These are phyloP conservation scores for Myrmecobius fasciatus DNA, from an alignment of 2,113 vertebrate species.

Conservation along the genomic window DNA sequence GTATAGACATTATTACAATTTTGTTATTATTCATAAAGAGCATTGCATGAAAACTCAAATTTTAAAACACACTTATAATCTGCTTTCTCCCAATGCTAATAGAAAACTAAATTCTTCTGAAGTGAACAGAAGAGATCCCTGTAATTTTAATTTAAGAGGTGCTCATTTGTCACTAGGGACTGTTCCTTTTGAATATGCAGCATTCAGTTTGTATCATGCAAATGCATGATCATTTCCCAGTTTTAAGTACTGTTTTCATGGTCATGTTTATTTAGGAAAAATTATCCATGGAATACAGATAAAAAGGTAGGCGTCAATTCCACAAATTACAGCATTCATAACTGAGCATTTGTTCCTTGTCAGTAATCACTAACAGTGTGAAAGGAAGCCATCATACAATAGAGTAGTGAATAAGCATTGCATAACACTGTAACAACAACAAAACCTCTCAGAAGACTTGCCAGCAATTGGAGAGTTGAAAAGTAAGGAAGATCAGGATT, in stretches of 20 bases:
- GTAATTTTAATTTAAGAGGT: conserved; percentile 52
- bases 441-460: neutral
- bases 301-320: conserved; percentile 69
- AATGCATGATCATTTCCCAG: conserved; percentile 65
- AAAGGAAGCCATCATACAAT: conserved; percentile 59
- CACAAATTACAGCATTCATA: conserved; percentile 75
- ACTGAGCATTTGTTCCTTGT: conserved; percentile 69
- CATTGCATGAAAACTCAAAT: conserved; percentile 55
- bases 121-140: conserved; percentile 52
- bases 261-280: conserved; percentile 67
- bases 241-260: conserved; percentile 74
- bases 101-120: conserved; percentile 38
- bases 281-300: conserved; percentile 71
- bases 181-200: conserved; percentile 53
- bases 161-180: conserved; percentile 48
- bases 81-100: conserved; percentile 28
- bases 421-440: conserved; percentile 63
- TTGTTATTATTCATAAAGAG: conserved; percentile 59
- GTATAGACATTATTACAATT: conserved; percentile 52
- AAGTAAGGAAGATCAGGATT: neutral
- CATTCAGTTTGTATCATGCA: conserved; percentile 50
- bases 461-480: neutral
- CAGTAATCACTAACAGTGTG: conserved; percentile 54
- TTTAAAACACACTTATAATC: conserved; percentile 41
- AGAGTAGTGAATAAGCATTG: conserved; percentile 67